A percentile compares a stretch with the other conserved stretches of the same genome.
Conservation (phyloP, 2,797 vertebrate genomes). For the Myripristis murdjan region DNA sequence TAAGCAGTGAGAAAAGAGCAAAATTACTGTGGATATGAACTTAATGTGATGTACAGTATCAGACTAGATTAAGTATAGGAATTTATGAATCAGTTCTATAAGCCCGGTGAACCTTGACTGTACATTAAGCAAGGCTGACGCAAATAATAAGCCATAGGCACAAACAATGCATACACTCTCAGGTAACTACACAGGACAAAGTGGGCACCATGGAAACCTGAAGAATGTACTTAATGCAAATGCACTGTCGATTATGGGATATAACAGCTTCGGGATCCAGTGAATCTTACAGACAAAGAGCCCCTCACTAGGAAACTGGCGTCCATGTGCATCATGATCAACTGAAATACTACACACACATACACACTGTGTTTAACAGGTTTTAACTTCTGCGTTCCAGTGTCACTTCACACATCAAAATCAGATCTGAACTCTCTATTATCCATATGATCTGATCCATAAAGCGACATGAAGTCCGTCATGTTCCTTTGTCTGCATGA, state of each 20-base stretch:
- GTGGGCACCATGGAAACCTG: slow-evolving; percentile 36
- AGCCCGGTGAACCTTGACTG: not conserved
- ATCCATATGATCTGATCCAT: not conserved
- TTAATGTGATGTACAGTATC: too few relatives aligned
- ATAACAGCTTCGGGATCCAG: not conserved
- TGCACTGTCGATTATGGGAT: slow-evolving; percentile 12
- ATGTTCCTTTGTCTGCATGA: not conserved
- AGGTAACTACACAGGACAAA: slow-evolving; percentile 30
- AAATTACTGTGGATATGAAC: not conserved
- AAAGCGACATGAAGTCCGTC: not conserved
- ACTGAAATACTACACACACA: not conserved
- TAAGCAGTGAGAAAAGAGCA: not conserved
- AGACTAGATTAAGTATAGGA: too few relatives aligned
- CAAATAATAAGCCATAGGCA: slow-evolving; percentile 55
- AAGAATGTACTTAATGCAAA: slow-evolving; percentile 27
- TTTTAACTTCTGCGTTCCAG: too few relatives aligned
- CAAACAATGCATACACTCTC: slow-evolving; percentile 62
- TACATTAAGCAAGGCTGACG: not conserved
- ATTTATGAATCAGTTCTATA: not conserved
- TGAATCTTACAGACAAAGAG: not conserved
- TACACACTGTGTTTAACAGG: not conserved
- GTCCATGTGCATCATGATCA: not conserved
- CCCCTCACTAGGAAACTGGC: not conserved
- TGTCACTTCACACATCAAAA: not conserved
- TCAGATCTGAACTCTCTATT: slow-evolving; percentile 2